Conservation (phyloP, 2,888 invertebrate species). For the Leucoptera coffeella region DNA sequence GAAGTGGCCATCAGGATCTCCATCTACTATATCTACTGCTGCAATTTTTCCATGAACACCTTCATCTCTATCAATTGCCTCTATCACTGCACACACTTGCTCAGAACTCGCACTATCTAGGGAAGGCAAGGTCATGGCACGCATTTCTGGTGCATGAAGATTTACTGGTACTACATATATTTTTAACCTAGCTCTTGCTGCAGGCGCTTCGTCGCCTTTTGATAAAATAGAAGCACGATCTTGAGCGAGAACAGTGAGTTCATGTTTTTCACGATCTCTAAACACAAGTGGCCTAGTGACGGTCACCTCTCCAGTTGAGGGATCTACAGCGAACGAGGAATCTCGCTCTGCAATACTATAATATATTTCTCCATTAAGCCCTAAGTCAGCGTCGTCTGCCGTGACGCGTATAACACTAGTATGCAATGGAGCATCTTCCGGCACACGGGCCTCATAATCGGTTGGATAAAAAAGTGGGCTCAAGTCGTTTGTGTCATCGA, state of each 20-base stretch:
- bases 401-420: slow-evolving; percentile 70
- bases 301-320: slow-evolving; percentile 83
- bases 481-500: slow-evolving; percentile 84
- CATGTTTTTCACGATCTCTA: slow-evolving; percentile 63
- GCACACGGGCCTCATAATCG: slow-evolving; percentile 79
- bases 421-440: slow-evolving; percentile 84
- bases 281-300: slow-evolving; percentile 73
- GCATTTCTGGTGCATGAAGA: slow-evolving; percentile 78
- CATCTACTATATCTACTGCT: slow-evolving; percentile 76
- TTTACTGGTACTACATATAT: slow-evolving; percentile 79
- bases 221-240: slow-evolving; percentile 71
- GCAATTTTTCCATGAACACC: slow-evolving; percentile 83
- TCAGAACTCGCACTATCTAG: slow-evolving; percentile 75
- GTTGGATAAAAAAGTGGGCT: slow-evolving; percentile 90
- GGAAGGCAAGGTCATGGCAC: slow-evolving; percentile 71
- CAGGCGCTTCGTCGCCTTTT: slow-evolving; percentile 49
- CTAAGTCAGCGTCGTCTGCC: slow-evolving; percentile 94
- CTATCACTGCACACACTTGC: slow-evolving; percentile 85
- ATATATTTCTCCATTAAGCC: slow-evolving; percentile 94
- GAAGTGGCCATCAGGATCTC: slow-evolving; percentile 87
- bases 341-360: slow-evolving; percentile 82
- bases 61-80: slow-evolving; percentile 74
- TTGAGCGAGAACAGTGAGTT: slow-evolving; percentile 74
- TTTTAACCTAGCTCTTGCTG: slow-evolving; percentile 71
- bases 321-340: slow-evolving; percentile 87